Base-by-base conservation (phyloP, 2,888 invertebrate species). In the Eumacrocentrus americanus region DNA sequence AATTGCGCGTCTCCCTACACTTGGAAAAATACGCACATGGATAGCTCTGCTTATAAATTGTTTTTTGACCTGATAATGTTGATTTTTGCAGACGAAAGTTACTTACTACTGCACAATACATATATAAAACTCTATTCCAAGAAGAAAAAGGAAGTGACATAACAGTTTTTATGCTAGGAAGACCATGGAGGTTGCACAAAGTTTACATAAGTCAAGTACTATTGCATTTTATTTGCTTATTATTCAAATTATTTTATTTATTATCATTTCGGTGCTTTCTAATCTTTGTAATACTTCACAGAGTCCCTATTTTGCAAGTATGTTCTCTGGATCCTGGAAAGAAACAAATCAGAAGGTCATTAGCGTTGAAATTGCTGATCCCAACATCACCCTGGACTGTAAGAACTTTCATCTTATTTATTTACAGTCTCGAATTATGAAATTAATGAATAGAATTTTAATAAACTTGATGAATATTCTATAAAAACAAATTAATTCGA, bases 301-400 rank as follows among this genome's bases (percentile, higher is more conserved):
- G 85, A 91, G 91, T 73, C 89, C 89, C 0, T 91, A 91, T 76
- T 92, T 92, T 79, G 85, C 87, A 9, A 89, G 90, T 72, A 91
- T 92, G 91, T 91, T 91, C 78, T 89, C 87, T 70, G 91, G 91
- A 3, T 86, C 88, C 2, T 92, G 91, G 91, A 84, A 85, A 70
- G 91, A 92, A 80, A 84, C 89, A 0, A 84, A 84, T 50, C 86
- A 89, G 78, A 84, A 85, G 67, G 83, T 86, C 61, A 86, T 92
- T 37, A 82, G 81, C 57, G 88, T 91, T 54, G 87, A 89, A 79
- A 87, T 91, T 52, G 83, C 87, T 2, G 91, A 91, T 83, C 87
- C 89, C 11, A 85, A 88, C 63, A 89, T 91, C 61, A 89, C 87
- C 3, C 72, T 84, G 58, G 87, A 89, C 58, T 87, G 90, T 89